A percentile compares a stretch with the other conserved stretches of the same genome.
Conservation (phyloP, 2,888 invertebrate genomes). For the Pherbina coryleti region DNA sequence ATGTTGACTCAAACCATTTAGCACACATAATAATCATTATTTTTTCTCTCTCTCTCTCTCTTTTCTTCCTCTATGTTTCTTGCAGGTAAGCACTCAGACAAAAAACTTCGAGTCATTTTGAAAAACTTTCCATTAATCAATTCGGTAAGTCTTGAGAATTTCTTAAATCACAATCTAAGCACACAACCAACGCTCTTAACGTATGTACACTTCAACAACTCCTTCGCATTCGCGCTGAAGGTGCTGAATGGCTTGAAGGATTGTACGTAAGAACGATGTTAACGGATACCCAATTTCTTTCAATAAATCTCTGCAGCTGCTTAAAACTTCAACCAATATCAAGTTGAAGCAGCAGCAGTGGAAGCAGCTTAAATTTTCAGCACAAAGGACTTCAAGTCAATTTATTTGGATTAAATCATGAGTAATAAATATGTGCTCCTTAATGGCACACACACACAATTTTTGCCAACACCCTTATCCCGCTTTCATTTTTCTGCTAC, state of each 20-base stretch:
- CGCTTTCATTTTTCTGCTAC: not conserved
- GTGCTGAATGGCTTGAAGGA: too few relatives aligned
- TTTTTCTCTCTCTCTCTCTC: slow-evolving; percentile 2
- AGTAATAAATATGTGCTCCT: slow-evolving; percentile 15
- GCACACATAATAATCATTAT: not conserved
- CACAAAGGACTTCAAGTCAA: slow-evolving; percentile 49
- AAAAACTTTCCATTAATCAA: not conserved
- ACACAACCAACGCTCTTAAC: not conserved
- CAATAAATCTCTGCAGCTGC: not conserved
- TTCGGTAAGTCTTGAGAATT: not conserved
- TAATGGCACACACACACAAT: not conserved
- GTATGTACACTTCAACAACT: not conserved
- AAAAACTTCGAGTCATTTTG: not conserved
- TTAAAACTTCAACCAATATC: not conserved
- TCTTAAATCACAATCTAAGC: slow-evolving; percentile 1
- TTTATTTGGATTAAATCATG: slow-evolving; percentile 51
- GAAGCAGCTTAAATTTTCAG: slow-evolving; percentile 36
- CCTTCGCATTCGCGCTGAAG: not conserved
- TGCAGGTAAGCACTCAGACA: slow-evolving; percentile 45
- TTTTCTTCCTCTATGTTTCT: too few relatives aligned
- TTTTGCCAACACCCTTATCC: not conserved
- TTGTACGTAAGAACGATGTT: not conserved
- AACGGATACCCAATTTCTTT: not conserved
- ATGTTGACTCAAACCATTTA: not conserved
- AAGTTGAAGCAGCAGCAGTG: slow-evolving; percentile 20